These are phyloP conservation scores for Cacoxenus indagator DNA, from an alignment of 2,888 invertebrate genomes.

Conservation along the genomic window DNA sequence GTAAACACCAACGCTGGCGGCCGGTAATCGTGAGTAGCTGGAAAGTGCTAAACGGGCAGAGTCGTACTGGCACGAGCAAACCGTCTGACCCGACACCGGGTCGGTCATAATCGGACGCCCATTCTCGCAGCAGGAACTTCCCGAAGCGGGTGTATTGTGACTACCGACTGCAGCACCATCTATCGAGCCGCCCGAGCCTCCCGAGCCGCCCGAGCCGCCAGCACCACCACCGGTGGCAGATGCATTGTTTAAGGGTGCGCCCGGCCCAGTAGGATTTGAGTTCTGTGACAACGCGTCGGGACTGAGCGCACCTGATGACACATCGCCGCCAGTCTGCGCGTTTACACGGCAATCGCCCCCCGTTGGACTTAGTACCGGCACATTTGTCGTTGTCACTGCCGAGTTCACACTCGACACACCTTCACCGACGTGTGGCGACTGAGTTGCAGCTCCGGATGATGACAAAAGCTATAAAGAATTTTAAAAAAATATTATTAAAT, in stretches of 20 bases:
- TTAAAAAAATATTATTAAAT: slow-evolving; percentile 6
- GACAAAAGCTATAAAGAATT: slow-evolving; percentile 56
- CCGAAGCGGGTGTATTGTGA: slow-evolving; percentile 28
- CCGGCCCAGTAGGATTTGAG: slow-evolving; percentile 63
- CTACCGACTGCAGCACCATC: slow-evolving; percentile 48
- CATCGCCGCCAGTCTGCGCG: slow-evolving; percentile 49
- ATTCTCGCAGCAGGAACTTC: slow-evolving; percentile 85
- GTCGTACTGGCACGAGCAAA: slow-evolving; percentile 95
- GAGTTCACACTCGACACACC: slow-evolving; percentile 44
- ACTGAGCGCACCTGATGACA: slow-evolving; percentile 67
- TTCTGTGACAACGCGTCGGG: slow-evolving; percentile 70
- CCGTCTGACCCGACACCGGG: slow-evolving; percentile 92
- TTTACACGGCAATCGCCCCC: slow-evolving; percentile 75
- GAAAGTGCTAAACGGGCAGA: slow-evolving; percentile 87
- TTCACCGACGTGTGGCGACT: slow-evolving; percentile 54
- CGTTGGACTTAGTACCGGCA: slow-evolving; percentile 58
- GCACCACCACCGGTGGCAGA: slow-evolving; percentile 31
- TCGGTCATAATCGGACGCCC: slow-evolving; percentile 93
- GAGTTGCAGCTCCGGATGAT: slow-evolving; percentile 48
- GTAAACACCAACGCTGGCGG: slow-evolving; percentile 85
- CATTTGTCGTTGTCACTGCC: slow-evolving; percentile 56
- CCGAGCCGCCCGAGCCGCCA: slow-evolving; percentile 35
- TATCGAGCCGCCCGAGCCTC: slow-evolving; percentile 47
- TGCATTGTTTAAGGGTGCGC: slow-evolving; percentile 14
- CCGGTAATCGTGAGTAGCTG: slow-evolving; percentile 83